Percentiles rank a stretch among this genome's conserved stretches.
phyloP scores from a whole-genome alignment of 2,888 invertebrate species.

The Stenotaenia linearis region DNA sequence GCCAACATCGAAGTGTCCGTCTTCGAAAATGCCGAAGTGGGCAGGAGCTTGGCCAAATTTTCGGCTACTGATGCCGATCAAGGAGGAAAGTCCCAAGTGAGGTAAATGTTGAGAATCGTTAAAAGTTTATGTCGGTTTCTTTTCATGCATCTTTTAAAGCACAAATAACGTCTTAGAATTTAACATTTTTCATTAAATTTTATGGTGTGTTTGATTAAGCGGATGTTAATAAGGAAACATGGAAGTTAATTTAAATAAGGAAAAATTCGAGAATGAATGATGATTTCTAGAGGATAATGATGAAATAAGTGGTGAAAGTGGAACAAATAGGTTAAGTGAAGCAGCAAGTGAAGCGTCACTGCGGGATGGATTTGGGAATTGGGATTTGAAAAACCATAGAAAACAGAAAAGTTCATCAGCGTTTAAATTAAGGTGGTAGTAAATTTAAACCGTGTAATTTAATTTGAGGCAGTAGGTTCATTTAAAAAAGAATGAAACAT shows the following conservation, averaged over 20 bases:
- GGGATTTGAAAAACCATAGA: background rate
- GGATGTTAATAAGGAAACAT: no score
- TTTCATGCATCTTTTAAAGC: background rate
- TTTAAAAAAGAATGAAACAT: background rate
- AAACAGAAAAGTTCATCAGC: background rate
- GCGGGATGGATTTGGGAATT: background rate
- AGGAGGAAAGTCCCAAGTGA: slow-evolving; percentile 46
- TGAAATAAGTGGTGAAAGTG: background rate
- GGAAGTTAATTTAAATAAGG: no score
- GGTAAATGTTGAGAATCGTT: slow-evolving; percentile 36
- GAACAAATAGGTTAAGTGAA: background rate
- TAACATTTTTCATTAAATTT: no score
- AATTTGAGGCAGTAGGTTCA: background rate
- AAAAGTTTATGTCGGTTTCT: background rate
- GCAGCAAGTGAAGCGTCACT: background rate
- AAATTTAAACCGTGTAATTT: slow-evolving; percentile 7
- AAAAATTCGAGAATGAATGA: no score
- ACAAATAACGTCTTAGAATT: no score
- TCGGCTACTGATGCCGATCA: slow-evolving; percentile 94
- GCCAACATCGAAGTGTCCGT: slow-evolving; percentile 89
- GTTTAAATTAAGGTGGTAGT: background rate
- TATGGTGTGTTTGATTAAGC: no score
- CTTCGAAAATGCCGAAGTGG: slow-evolving; percentile 85
- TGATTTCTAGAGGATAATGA: no score
- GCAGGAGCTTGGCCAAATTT: slow-evolving; percentile 85